Percentiles rank a stretch among this genome's conserved stretches.
Conservation (phyloP, 2,797 vertebrate species). For the Danio tinwini region DNA sequence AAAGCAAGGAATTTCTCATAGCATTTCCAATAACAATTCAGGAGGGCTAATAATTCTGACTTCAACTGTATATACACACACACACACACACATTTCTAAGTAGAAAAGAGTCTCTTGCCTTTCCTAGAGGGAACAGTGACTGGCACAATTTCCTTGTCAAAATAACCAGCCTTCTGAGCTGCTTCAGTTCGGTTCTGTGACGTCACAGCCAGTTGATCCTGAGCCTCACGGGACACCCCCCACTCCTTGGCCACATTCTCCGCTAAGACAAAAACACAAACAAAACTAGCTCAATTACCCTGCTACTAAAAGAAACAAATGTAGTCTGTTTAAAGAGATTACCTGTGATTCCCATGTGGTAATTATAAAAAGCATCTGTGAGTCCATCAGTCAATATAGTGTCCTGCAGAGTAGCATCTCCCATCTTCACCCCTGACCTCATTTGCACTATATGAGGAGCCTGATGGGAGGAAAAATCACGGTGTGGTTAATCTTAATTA, state of each 20-base stretch:
- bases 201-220: conserved; percentile 85
- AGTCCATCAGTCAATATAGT: conserved; percentile 90
- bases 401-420: conserved; percentile 86
- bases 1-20: too few species aligned
- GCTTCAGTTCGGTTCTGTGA: conserved; percentile 90
- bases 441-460: conserved; percentile 88
- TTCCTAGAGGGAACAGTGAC: conserved; percentile 88
- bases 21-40: too few species aligned
- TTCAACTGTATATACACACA: too few species aligned
- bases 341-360: conserved; percentile 98
- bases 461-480: conserved; percentile 59
- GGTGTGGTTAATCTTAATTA: background rate
- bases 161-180: conserved; percentile 91
- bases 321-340: background rate
- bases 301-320: background rate
- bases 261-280: conserved; percentile 71
- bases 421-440: conserved; percentile 88
- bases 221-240: conserved; percentile 85
- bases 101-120: conserved; percentile 74
- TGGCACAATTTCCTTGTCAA: conserved; percentile 91
- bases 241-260: conserved; percentile 96
- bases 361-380: conserved; percentile 90
- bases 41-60: too few species aligned
- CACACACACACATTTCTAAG: too few species aligned
- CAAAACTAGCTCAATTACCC: background rate